Conservation (phyloP, 2,113 vertebrate genomes). For the Neogobius melanostomus region DNA sequence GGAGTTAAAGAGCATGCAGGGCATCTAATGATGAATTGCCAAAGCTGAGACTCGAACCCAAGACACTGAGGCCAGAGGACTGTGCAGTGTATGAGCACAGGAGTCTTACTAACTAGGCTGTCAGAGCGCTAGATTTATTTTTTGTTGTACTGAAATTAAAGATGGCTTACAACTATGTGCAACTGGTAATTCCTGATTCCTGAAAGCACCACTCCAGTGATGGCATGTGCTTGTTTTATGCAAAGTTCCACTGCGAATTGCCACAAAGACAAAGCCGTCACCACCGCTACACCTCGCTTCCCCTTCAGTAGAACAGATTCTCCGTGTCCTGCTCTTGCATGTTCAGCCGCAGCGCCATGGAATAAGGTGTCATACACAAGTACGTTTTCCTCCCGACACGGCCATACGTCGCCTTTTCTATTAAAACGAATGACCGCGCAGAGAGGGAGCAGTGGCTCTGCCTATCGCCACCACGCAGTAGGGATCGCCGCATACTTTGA, state of each 20-base stretch:
- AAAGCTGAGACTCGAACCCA: too few relatives aligned
- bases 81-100: too few relatives aligned
- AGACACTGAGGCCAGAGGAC: too few relatives aligned
- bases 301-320: constrained; percentile 45
- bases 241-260: constrained; percentile 13
- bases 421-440: constrained; percentile 24
- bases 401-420: constrained; percentile 49
- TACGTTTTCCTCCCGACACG: constrained; percentile 7
- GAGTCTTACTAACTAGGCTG: too few relatives aligned
- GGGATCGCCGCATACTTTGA: constrained; percentile 20
- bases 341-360: constrained; percentile 21
- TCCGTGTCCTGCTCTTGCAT: constrained; percentile 24
- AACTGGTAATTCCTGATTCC: too few relatives aligned
- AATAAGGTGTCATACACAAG: constrained; percentile 51
- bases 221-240: background rate
- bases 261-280: constrained; percentile 12
- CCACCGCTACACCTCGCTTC: constrained; percentile 9
- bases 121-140: too few relatives aligned
- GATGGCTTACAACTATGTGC: too few relatives aligned
- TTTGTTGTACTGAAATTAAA: too few relatives aligned
- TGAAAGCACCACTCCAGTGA: background rate
- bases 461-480: background rate
- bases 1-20: too few relatives aligned
- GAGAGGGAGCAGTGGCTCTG: constrained; percentile 1
- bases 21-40: too few relatives aligned